Evolutionary conservation across 2,113 vertebrate species (phyloP).

Genomic region (Agelaius phoeniceus): DNA sequence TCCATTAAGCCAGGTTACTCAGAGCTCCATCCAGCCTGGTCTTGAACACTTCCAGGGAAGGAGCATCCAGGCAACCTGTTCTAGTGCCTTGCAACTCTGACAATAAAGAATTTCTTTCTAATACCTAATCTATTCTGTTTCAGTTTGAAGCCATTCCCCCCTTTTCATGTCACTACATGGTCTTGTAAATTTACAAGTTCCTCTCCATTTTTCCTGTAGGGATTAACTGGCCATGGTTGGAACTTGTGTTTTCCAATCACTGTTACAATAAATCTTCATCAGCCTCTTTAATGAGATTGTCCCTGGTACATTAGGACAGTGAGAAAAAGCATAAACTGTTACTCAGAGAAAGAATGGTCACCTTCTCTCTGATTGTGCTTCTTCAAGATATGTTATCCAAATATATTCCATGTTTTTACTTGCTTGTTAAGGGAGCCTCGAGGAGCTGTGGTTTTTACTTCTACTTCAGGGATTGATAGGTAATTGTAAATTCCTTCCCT

Average conservation of each 20-base stretch:
- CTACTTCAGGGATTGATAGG: background rate
- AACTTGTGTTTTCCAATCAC: background rate
- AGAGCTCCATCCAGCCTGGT: background rate
- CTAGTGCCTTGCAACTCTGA: background rate
- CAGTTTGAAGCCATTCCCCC: background rate
- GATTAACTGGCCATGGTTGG: background rate
- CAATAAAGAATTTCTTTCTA: background rate
- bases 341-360: background rate
- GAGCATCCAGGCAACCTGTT: background rate
- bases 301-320: background rate
- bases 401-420: background rate
- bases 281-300: background rate
- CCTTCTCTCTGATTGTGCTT: background rate
- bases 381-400: background rate
- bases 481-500: background rate
- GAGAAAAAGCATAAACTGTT: background rate
- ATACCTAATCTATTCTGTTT: background rate
- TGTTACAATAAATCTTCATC: background rate
- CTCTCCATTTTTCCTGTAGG: background rate
- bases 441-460: background rate
- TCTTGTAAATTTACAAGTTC: background rate
- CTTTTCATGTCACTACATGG: background rate
- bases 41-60: background rate
- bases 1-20: background rate
- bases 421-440: background rate